Conservation (phyloP, 1,140 invertebrate species). For the Nymphalis io region DNA sequence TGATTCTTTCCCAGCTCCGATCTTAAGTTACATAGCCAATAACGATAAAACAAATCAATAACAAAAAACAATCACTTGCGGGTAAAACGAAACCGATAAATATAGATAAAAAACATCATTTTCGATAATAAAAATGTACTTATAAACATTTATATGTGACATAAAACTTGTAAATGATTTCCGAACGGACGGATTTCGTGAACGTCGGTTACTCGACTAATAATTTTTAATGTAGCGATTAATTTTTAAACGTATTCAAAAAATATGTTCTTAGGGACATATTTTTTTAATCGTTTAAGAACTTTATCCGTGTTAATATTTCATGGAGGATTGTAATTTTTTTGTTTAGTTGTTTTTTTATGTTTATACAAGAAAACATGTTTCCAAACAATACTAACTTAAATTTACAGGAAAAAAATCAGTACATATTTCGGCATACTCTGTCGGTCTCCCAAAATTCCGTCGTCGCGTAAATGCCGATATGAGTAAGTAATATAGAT, state of each 20-base stretch:
- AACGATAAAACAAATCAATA: conserved; percentile 72
- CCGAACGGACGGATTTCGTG: conserved; percentile 3
- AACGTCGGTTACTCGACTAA: background rate
- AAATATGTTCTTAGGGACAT: background rate
- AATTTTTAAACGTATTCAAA: conserved; percentile 14
- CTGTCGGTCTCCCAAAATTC: no score
- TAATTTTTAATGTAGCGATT: conserved; percentile 23
- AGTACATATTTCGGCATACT: no score
- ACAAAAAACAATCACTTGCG: conserved; percentile 57
- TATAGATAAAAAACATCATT: conserved; percentile 52
- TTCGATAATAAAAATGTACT: conserved; percentile 30
- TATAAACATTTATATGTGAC: conserved; percentile 40
- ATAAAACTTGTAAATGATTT: conserved; percentile 41
- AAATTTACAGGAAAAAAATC: no score
- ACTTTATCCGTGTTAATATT: no score
- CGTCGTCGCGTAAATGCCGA: no score
- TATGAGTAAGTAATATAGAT: no score
- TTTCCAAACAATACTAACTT: no score
- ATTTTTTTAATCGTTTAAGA: no score
- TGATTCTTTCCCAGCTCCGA: conserved; percentile 28
- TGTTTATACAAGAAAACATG: no score
- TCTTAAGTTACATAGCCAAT: conserved; percentile 52
- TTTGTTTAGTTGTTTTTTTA: no score
- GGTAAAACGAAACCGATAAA: conserved; percentile 52
- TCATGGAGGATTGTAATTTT: no score